phyloP scores from a whole-genome alignment of 2,797 vertebrate species.

The Leptatherina wallacei region DNA sequence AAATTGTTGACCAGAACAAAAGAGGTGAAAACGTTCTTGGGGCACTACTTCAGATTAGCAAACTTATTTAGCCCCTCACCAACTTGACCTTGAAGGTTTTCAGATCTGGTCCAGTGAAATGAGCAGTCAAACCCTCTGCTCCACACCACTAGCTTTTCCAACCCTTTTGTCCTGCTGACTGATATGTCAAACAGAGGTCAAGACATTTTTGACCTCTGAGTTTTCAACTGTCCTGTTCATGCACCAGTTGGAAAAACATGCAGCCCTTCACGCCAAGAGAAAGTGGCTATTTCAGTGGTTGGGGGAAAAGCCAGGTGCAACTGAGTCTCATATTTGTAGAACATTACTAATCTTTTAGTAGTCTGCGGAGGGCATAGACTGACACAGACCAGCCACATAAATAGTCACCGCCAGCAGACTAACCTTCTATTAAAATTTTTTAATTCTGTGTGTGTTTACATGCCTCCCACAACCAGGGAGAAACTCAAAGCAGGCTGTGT shows the following conservation, averaged over 20 bases:
- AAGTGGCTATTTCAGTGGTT: background rate
- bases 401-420: background rate
- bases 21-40: background rate
- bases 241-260: conserved; percentile 2
- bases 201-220: too few relatives aligned
- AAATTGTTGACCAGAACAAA: background rate
- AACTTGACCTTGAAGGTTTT: background rate
- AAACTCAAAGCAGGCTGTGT: background rate
- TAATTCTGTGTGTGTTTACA: background rate
- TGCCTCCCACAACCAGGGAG: background rate
- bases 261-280: background rate
- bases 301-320: background rate
- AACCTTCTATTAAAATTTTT: background rate
- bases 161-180: background rate
- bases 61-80: background rate
- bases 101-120: background rate
- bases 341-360: conserved; percentile 4
- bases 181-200: background rate
- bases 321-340: conserved; percentile 10
- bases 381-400: background rate
- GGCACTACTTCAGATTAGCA: background rate
- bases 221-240: background rate
- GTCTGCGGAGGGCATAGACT: background rate
- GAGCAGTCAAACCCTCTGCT: background rate
- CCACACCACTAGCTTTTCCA: background rate